These are phyloP conservation scores for Melipona quadrifasciata DNA, from an alignment of 1,140 invertebrate species.

Conservation along the genomic window DNA sequence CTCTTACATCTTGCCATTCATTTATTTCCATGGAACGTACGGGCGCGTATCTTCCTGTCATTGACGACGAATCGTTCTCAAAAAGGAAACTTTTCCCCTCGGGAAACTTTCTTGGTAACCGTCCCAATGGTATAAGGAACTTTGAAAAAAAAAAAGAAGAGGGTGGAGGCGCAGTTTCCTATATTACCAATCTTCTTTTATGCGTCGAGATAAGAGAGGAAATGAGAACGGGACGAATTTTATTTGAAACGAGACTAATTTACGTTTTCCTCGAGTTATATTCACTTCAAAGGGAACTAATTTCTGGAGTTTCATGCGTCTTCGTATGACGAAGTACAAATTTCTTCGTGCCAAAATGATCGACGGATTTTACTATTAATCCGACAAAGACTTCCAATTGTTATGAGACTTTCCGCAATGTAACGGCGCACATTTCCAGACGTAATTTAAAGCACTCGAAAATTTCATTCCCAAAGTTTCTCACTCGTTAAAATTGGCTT, in stretches of 20 bases:
- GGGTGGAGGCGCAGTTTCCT: neutral
- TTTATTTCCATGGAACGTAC: neutral
- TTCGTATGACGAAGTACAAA: no score
- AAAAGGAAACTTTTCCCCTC: neutral
- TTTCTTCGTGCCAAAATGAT: no score
- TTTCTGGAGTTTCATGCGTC: no score
- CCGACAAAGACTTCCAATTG: no score
- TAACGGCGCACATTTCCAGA: no score
- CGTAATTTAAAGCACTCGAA: no score
- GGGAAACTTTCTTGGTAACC: neutral
- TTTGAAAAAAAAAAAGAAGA: neutral
- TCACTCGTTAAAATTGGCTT: no score
- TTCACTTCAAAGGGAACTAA: neutral
- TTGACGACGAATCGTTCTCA: conserved; percentile 10
- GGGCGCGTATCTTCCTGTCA: neutral
- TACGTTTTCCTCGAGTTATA: neutral
- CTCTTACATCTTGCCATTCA: neutral
- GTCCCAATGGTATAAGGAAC: neutral
- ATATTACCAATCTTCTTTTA: neutral
- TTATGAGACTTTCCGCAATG: no score
- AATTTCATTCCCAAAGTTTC: no score
- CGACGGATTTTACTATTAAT: no score
- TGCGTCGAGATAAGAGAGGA: neutral
- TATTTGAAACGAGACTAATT: neutral
- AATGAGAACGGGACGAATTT: neutral